phyloP scores from a whole-genome alignment of 2,888 invertebrate species.

The Drosophila lutescens region DNA sequence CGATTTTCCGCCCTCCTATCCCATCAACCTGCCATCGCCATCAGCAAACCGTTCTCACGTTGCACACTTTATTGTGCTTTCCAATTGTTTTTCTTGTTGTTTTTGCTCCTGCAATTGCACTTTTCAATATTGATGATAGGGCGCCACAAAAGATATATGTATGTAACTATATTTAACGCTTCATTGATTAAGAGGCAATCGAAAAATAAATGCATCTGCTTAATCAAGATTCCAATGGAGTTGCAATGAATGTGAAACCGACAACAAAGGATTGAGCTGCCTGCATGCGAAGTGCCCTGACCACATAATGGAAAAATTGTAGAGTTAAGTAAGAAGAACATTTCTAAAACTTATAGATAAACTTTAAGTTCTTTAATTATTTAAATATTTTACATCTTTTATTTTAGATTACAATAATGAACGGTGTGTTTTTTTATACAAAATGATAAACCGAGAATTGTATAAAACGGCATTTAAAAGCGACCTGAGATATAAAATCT shows the following conservation, averaged over 20 bases:
- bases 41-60: conserved; percentile 31
- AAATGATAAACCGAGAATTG: no score
- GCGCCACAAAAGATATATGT: conserved; percentile 42
- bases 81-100: conserved; percentile 38
- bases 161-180: conserved; percentile 43
- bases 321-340: neutral
- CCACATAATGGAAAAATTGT: neutral
- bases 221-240: conserved; percentile 45
- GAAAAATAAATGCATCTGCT: conserved; percentile 39
- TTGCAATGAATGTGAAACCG: conserved; percentile 22
- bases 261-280: conserved; percentile 13
- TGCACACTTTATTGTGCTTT: conserved; percentile 38
- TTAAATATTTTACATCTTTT: no score
- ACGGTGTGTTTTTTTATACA: no score
- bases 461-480: neutral
- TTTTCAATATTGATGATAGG: conserved; percentile 43
- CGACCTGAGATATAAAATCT: neutral
- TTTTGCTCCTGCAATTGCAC: conserved; percentile 28
- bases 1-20: neutral
- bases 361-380: neutral
- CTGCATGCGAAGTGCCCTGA: conserved; percentile 14
- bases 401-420: no score
- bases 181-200: conserved; percentile 50
- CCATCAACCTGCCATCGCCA: conserved; percentile 19
- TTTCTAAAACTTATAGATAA: neutral